Evolutionary conservation across 23 tunicate genomes (phyloP).

Genomic region (Clavelina lepadiformis): DNA sequence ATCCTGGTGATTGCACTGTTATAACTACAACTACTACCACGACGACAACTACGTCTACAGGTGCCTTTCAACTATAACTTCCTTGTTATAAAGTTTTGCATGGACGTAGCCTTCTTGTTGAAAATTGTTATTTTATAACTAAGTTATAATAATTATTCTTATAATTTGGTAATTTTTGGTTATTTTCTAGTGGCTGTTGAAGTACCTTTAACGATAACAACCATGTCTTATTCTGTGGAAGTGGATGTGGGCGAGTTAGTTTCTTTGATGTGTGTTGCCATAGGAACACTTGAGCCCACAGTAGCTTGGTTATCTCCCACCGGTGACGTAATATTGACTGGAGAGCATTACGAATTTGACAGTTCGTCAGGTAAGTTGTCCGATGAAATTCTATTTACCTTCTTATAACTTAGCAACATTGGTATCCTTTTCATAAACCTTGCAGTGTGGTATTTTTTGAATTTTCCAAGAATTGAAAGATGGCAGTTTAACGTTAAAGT

Average conservation of each 20-base stretch:
- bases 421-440: too few relatives aligned
- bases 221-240: constrained; percentile 31
- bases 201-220: constrained; percentile 38
- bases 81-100: background rate
- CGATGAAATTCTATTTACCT: too few relatives aligned
- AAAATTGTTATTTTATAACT: background rate
- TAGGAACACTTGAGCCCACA: constrained; percentile 46
- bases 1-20: constrained; percentile 21
- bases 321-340: constrained; percentile 42
- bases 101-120: background rate
- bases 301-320: constrained; percentile 55
- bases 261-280: constrained; percentile 32
- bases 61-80: constrained; percentile 11
- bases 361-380: constrained; percentile 33
- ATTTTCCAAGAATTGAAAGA: too few relatives aligned
- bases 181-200: constrained; percentile 11
- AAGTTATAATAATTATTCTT: background rate
- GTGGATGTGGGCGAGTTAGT: constrained; percentile 37
- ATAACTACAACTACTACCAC: constrained; percentile 34
- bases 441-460: too few relatives aligned
- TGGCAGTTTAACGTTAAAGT: too few relatives aligned
- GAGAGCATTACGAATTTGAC: constrained; percentile 37
- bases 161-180: background rate
- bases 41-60: constrained; percentile 1
- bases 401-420: too few relatives aligned